Base-by-base conservation (phyloP, 1,140 invertebrate genomes). In the Drosophila subobscura region DNA sequence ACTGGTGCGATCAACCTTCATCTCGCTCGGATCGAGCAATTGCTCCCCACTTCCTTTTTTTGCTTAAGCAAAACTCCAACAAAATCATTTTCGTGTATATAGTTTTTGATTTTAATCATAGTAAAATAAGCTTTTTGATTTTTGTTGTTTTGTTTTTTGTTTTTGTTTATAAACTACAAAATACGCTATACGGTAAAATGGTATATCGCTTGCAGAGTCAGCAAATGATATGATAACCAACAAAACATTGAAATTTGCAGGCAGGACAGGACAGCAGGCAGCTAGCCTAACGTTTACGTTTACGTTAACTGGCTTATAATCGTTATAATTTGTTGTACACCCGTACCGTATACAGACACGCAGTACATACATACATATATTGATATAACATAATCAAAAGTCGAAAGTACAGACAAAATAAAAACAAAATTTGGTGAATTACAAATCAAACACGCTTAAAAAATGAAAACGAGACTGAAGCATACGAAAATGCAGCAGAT, bases 171-270 rank as follows among this genome's bases (percentile, higher is more conserved):
- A 66, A 72, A 73, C 80, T 85, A 85, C 72, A 86, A 37, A 85
- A 80, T 80, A 85, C 73, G 83, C 83, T 84, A 85, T 84, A 84
- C 83, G 72, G 77, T 84, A 75, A 84, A 76, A 79, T 79, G 72
- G 70, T 72, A 72, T 85, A 79, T 72, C 78, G 64, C 50, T 84
- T 83, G 79, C 75, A 79, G 57, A 76, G 66, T 71, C 49, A 63
- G 59, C 66, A 68, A 68, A 60, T 73, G 46, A 79, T 76, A 56
- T 52, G 22, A 51, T 46, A 68, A 22, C 29, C 23, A 71, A 71
- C 22, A 44, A 72, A 72, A 76, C 77, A 55, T 50, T 41, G 50
- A 67, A 68, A 40, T 40, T 27, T 40, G 46, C 25, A 37, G 65
- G 68, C 55, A 66, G 50, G 16, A 20, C 47, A 58, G 50, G n/a